These are phyloP conservation scores for Emydoidea blandingii DNA, from an alignment of 2,797 vertebrate genomes.

Conservation along the genomic window DNA sequence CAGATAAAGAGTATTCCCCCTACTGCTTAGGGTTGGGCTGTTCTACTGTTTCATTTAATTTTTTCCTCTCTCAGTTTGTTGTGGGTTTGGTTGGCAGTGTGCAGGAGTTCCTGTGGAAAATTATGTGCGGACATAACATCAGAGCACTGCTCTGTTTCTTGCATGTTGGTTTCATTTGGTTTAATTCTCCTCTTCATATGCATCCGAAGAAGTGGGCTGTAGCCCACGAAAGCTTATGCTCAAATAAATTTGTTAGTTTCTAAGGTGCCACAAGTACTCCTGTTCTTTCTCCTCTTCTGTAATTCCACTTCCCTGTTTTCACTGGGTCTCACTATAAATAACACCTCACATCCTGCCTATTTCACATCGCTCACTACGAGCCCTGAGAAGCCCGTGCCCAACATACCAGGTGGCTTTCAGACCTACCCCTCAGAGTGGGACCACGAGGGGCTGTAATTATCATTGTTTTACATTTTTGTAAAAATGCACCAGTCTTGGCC, in stretches of 20 bases:
- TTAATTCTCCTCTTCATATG: not conserved
- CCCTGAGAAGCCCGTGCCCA: not conserved
- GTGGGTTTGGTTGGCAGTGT: not conserved
- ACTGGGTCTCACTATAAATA: no score
- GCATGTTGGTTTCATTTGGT: not conserved
- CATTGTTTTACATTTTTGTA: not conserved
- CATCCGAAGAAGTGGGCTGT: no score
- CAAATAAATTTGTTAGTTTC: no score
- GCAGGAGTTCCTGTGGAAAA: not conserved
- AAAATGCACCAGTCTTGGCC: not conserved
- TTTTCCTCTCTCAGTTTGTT: no score
- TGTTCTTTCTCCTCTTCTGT: not conserved
- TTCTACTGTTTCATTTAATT: no score
- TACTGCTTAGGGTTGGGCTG: no score
- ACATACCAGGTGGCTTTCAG: not conserved
- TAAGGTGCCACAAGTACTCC: no score
- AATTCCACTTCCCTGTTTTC: no score
- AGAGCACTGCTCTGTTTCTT: not conserved
- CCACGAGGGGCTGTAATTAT: not conserved
- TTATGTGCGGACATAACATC: no score
- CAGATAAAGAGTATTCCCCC: no score
- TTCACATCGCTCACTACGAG: not conserved
- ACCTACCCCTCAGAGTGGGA: not conserved
- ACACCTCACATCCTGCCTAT: no score
- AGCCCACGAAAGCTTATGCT: no score